Evolutionary conservation across 2,113 vertebrate genomes (phyloP).

Genomic region (Menidia beryllina): DNA sequence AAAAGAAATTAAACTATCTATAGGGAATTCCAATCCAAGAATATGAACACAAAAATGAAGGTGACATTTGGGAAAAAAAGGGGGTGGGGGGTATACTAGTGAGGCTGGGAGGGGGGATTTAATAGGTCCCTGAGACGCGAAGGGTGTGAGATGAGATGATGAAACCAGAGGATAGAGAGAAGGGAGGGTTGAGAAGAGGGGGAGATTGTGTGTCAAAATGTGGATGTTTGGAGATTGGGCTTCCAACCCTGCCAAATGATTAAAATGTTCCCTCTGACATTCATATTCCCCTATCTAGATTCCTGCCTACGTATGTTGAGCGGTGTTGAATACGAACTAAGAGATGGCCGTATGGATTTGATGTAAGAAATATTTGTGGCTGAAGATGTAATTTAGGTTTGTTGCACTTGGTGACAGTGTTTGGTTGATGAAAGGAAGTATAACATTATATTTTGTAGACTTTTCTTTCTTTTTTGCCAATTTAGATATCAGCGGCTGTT

Average conservation of each 20-base stretch:
- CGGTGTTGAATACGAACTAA: constrained; percentile 68
- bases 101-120: constrained; percentile 83
- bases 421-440: constrained; percentile 20
- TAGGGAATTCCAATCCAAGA: constrained; percentile 61
- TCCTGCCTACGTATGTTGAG: constrained; percentile 59
- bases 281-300: constrained; percentile 79
- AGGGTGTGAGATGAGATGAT: constrained; percentile 82
- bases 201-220: constrained; percentile 83
- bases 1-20: constrained; percentile 71
- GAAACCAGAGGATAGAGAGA: constrained; percentile 76
- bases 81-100: constrained; percentile 75
- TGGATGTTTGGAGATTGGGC: constrained; percentile 83
- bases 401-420: constrained; percentile 37
- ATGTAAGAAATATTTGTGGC: constrained; percentile 66
- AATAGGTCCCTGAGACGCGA: constrained; percentile 79
- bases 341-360: constrained; percentile 60
- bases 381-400: constrained; percentile 58
- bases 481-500: background rate
- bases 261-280: constrained; percentile 83
- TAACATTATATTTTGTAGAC: constrained; percentile 26
- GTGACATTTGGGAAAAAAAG: constrained; percentile 74
- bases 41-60: constrained; percentile 81
- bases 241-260: constrained; percentile 81
- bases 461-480: constrained; percentile 4
- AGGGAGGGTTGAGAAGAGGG: constrained; percentile 67